These are phyloP conservation scores for Gonocerus acuteangulatus DNA, from an alignment of 2,888 invertebrate species.

Conservation along the genomic window DNA sequence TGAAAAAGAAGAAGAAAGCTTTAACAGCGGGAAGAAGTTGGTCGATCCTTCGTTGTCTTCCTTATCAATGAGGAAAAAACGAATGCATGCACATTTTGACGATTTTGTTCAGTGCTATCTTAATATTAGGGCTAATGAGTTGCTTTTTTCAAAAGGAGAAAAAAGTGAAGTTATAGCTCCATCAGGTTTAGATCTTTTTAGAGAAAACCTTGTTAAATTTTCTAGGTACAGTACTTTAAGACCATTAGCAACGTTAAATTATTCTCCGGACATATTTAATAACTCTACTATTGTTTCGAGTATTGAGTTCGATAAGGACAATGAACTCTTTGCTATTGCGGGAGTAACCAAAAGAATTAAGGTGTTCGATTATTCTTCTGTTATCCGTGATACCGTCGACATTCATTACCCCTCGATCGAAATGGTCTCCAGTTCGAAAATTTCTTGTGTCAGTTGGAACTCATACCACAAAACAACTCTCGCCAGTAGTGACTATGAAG, in stretches of 20 bases:
- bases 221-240: slow-evolving; percentile 69
- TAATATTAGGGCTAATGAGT: slow-evolving; percentile 62
- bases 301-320: slow-evolving; percentile 93
- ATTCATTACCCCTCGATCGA: slow-evolving; percentile 87
- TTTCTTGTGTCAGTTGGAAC: slow-evolving; percentile 92
- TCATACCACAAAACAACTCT: slow-evolving; percentile 79
- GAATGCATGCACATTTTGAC: slow-evolving; percentile 79
- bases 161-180: slow-evolving; percentile 34
- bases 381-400: slow-evolving; percentile 77
- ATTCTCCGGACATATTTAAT: slow-evolving; percentile 81
- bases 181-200: slow-evolving; percentile 62
- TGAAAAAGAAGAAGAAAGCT: slow-evolving; percentile 38
- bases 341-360: slow-evolving; percentile 92
- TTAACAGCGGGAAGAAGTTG: slow-evolving; percentile 39
- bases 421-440: slow-evolving; percentile 86
- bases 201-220: slow-evolving; percentile 78
- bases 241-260: slow-evolving; percentile 78
- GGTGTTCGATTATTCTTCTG: slow-evolving; percentile 80
- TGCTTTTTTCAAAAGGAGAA: slow-evolving; percentile 52
- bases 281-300: slow-evolving; percentile 81
- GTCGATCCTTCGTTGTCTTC: slow-evolving; percentile 44
- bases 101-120: slow-evolving; percentile 85
- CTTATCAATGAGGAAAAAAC: slow-evolving; percentile 59
- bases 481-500: slow-evolving; percentile 90
- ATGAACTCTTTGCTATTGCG: slow-evolving; percentile 90